These are phyloP conservation scores for Symphodus melops DNA, from an alignment of 2,113 vertebrate genomes.

Conservation along the genomic window DNA sequence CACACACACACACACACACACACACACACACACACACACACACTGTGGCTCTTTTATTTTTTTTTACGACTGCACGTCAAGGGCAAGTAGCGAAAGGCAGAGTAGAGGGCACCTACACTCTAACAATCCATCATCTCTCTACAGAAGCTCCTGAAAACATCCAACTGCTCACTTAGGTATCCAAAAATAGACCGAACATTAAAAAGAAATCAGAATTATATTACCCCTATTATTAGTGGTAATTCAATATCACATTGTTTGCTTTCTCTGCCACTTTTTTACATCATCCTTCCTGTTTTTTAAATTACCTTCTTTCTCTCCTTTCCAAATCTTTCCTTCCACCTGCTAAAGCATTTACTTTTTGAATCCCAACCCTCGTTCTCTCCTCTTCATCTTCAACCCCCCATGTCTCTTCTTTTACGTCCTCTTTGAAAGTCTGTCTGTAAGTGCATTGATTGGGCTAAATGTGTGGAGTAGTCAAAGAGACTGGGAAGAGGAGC, in stretches of 20 bases:
- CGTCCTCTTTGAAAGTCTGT: constrained; percentile 61
- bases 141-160: not conserved
- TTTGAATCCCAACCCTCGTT: not conserved
- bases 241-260: constrained; percentile 13
- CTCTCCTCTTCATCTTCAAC: constrained; percentile 19
- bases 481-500: not conserved
- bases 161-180: not conserved
- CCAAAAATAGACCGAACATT: constrained; percentile 20
- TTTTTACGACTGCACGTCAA: constrained; percentile 36
- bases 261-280: not conserved
- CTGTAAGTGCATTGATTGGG: constrained; percentile 76
- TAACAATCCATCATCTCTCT: constrained; percentile 7
- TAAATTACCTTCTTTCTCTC: constrained; percentile 20
- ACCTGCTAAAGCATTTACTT: constrained; percentile 31
- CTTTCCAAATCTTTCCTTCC: constrained; percentile 34
- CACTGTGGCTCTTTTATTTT: constrained; percentile 20
- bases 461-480: constrained; percentile 37
- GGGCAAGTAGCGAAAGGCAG: constrained; percentile 37
- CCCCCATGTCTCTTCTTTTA: constrained; percentile 45
- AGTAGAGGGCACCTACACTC: constrained; percentile 46
- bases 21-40: constrained; percentile 18
- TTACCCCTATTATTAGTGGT: no score
- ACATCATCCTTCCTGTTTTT: constrained; percentile 9
- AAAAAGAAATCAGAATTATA: not conserved
- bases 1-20: constrained; percentile 22